These are phyloP conservation scores for Drosophila sulfurigaster DNA, from an alignment of 1,140 invertebrate species.

Conservation along the genomic window DNA sequence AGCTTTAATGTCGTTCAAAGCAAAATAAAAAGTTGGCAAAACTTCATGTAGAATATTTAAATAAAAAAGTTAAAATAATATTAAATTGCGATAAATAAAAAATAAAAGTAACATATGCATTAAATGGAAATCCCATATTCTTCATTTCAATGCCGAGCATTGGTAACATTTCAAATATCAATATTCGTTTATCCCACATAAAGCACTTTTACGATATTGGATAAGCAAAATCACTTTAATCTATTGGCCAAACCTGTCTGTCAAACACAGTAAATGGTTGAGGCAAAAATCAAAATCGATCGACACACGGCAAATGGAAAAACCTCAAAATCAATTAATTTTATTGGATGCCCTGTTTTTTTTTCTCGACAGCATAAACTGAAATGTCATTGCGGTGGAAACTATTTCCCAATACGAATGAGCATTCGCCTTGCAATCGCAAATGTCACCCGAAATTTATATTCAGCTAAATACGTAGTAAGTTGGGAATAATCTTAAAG, in stretches of 20 bases:
- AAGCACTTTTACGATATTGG: slow-evolving; percentile 9
- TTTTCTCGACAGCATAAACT: slow-evolving; percentile 46
- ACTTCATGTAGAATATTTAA: slow-evolving; percentile 1
- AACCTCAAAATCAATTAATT: slow-evolving; percentile 81
- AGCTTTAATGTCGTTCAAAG: slow-evolving; percentile 1
- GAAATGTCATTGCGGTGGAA: slow-evolving; percentile 75
- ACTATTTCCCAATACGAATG: slow-evolving; percentile 51
- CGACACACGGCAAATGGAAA: slow-evolving; percentile 45
- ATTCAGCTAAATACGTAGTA: neutral
- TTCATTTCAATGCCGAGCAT: too few relatives aligned
- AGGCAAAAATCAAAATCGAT: slow-evolving; percentile 61
- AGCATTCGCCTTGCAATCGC: slow-evolving; percentile 3
- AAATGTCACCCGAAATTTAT: slow-evolving; percentile 19
- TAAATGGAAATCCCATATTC: neutral
- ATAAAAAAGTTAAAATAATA: too few relatives aligned
- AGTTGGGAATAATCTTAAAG: neutral
- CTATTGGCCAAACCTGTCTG: slow-evolving; percentile 43
- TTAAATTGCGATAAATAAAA: neutral
- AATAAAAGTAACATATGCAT: too few relatives aligned
- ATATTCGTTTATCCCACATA: neutral
- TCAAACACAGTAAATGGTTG: slow-evolving; percentile 70
- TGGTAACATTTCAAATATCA: neutral
- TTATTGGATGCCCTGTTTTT: slow-evolving; percentile 56
- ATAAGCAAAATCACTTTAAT: slow-evolving; percentile 33
- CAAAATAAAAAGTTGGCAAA: neutral